Evolutionary conservation across 1,140 invertebrate species (phyloP), one percentile per base, ranked within the genome.

Genomic region (Adelges cooleyi): DNA sequence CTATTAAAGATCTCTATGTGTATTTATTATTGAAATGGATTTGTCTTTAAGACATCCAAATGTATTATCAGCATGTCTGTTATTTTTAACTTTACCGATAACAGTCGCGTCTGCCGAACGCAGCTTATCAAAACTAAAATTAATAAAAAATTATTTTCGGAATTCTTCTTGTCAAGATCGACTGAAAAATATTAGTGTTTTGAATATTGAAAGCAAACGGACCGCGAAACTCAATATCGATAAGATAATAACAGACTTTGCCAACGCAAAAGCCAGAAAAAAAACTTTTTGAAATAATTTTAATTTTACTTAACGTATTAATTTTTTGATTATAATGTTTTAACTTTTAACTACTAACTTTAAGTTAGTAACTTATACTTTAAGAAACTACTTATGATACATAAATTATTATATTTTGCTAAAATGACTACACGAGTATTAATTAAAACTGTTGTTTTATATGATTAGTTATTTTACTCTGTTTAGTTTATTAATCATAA

Each of bases 91-190:
- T 17, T 51, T 29, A 51, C 49, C 49, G 9, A 51, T 51, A 51
- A 51, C n/a, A 17, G 25, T 29, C 1, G 49, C 15, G 2, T 50
- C 49, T 50, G 5, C 49, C 15, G 49, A 27, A 50, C 23, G 15
- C 2, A 27, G 49, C 23, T 50, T 27, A 25, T 50, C 49, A 27
- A 50, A 27, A 25, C 23, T 50, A 25, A n/a, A 50, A 50, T 50
- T 50, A 50, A 50, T 50, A 50, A 50, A 50, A 50, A 50, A 49
- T 50, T 50, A 50, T 50, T 25, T 50, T n/a, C 48, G 22, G 11
- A 50, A 50, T 25, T 50, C 48, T 50, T 50, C 22, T 23, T 13
- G 20, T 50, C 22, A 15, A 50, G 22, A 50, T 50, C 22, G 13
- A 50, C 3, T 50, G 10, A 50, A 50, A 25, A 50, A 50, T 50